Percentiles rank a stretch among this genome's conserved stretches.
Conservation (phyloP, 2,888 invertebrate genomes). For the Ectemnius continuus region DNA sequence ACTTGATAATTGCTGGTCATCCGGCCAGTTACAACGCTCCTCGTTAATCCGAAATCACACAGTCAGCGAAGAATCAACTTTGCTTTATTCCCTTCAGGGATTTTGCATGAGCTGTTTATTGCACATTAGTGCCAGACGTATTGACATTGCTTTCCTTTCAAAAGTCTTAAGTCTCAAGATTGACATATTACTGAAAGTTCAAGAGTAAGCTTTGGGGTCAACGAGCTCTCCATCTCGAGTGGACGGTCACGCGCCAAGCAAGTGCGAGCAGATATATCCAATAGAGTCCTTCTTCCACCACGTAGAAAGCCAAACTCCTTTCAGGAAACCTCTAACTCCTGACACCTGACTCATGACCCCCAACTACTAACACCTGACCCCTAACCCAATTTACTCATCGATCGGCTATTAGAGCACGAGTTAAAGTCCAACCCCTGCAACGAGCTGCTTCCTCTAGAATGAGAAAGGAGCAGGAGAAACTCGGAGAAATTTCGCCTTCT, state of each 20-base stretch:
- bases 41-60: constrained; percentile 42
- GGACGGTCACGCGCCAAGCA: constrained; percentile 44
- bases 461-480: not conserved
- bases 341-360: no score
- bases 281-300: no score
- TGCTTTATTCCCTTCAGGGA: no score
- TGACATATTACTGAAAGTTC: no score
- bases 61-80: constrained; percentile 43
- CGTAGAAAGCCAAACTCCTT: constrained; percentile 61
- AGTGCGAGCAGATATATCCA: no score
- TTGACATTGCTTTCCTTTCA: no score
- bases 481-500: no score
- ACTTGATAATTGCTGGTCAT: constrained; percentile 26
- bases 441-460: constrained; percentile 36
- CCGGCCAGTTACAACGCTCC: constrained; percentile 30
- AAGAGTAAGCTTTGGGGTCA: constrained; percentile 21
- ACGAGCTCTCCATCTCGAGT: constrained; percentile 66
- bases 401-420: constrained; percentile 66
- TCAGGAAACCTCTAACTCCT: constrained; percentile 49
- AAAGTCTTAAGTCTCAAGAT: no score
- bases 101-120: no score
- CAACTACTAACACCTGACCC: no score
- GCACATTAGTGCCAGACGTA: no score
- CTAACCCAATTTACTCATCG: constrained; percentile 70
- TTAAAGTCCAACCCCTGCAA: constrained; percentile 46